Base-by-base conservation (phyloP, 2,888 invertebrate genomes). In the Cinara cedri region DNA sequence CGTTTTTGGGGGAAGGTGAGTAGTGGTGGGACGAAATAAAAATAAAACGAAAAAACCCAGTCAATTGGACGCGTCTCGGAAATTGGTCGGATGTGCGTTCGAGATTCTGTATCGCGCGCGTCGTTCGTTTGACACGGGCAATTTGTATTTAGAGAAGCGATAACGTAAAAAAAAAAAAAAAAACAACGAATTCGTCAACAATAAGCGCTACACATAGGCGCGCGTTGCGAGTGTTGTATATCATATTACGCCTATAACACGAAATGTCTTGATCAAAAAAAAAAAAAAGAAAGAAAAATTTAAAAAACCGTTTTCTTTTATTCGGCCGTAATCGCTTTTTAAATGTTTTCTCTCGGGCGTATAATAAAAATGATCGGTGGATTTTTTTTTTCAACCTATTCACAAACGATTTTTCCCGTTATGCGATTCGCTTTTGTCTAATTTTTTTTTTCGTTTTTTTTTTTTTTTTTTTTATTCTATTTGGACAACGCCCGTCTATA, bases 291-390 rank as follows among this genome's bases (percentile, higher is more conserved):
- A n/a, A n/a, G n/a, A n/a, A n/a, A n/a, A n/a, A n/a, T n/a, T n/a
- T n/a, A n/a, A n/a, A n/a, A 42, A 55, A 71, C 34, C 42, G 14
- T 11, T 34, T 34, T 55, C 34, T 42, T 55, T 42, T 21, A 55
- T 68, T n/a, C 21, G 44, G 13, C 24, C 26, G 60, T 72, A 72
- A 72, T 72, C 46, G 49, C 26, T 72, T 72, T 72, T 72, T 60
- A 62, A 72, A 72, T 26, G 26, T 60, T 72, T 71, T 34, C 16
- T 26, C 26, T 57, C n/a, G 8, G n/a, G 9, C 24, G 19, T 46
- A 72, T 13, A 55, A 57, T 57, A n/a, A 8, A 24, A 14, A 21
- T 57, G 19, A 6, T n/a, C 34, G 55, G 16, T 42, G 11, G 3
- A 54, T 42, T 42, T 42, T 42, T 55, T 55, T 57, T 42, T 14